Base-by-base conservation (phyloP, 2,888 invertebrate genomes). In the Mesorhabditis spiculigera region DNA sequence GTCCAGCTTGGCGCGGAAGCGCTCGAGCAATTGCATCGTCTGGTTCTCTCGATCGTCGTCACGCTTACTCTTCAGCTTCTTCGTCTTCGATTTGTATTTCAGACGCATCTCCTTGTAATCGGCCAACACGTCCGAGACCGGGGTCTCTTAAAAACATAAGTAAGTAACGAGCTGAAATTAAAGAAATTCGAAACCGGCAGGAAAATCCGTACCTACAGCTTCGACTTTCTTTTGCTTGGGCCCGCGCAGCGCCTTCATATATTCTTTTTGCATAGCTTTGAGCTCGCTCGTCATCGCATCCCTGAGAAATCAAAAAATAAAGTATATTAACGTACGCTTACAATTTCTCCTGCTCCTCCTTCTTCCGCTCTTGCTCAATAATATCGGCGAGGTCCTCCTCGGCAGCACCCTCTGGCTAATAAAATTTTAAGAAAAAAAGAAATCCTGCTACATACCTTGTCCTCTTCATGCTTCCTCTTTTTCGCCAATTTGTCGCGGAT, bases 1-100 rank as follows among this genome's bases (percentile, higher is more conserved):
- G 16, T 71, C 66, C 44, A 80, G 68, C 66, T 74, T 80, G 4
- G 89, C 90, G 86, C 92, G 91, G 86, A 97, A 96, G 85, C 93
- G 93, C 0, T 91, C 90, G 68, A 96, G 87, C 61, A 95, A 87
- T 68, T 91, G 88, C 68, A 94, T 87, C 0, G 95, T 95, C 85
- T 92, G 83, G 6, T 71, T 70, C 67, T 85, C 82, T 45, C 85
- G 73, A 65, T 75, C 70, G 8, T 80, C 75, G 69, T 85, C 84
- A 63, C 76, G 76, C 63, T 77, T 73, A 65, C 78, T 81, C 42
- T 82, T 80, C 44, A 85, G 71, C 43, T 78, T 75, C 63, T 80
- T 76, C 5, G 73, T 73, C 63, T 73, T 76, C 1, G 78, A 74
- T 65, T 79, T 84, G 71, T 81, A 77, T 50, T 81, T 83, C 75